phyloP scores from a whole-genome alignment of 1,140 invertebrate genomes.

The Scaptomyza montana region DNA sequence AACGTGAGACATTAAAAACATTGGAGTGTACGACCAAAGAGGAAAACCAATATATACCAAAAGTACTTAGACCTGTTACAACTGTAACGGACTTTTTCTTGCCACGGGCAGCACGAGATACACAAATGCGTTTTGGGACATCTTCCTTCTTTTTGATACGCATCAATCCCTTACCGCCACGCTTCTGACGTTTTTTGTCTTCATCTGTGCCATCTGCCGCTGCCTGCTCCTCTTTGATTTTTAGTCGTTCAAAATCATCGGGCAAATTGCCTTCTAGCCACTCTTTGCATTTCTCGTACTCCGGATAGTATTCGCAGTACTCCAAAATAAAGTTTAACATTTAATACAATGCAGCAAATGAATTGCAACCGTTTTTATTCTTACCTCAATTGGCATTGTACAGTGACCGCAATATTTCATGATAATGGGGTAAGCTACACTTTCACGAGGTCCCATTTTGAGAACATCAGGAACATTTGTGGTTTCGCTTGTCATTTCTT shows the following conservation, averaged over 20 bases:
- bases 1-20: no score
- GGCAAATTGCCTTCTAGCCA: slow-evolving; percentile 98
- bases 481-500: slow-evolving; percentile 61
- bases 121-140: slow-evolving; percentile 94
- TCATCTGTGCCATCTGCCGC: slow-evolving; percentile 89
- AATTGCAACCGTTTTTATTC: not conserved
- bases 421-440: slow-evolving; percentile 91
- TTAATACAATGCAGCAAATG: no score
- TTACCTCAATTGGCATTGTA: slow-evolving; percentile 93
- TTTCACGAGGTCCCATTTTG: slow-evolving; percentile 74
- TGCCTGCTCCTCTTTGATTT: slow-evolving; percentile 86
- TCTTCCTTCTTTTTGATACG: slow-evolving; percentile 95
- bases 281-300: slow-evolving; percentile 98
- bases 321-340: slow-evolving; percentile 74
- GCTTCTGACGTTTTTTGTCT: slow-evolving; percentile 95
- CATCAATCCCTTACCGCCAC: slow-evolving; percentile 94
- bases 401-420: slow-evolving; percentile 98
- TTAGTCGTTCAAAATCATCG: slow-evolving; percentile 94
- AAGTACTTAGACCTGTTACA: slow-evolving; percentile 93
- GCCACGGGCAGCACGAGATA: slow-evolving; percentile 96
- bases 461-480: slow-evolving; percentile 70
- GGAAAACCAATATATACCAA: slow-evolving; percentile 86
- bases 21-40: no score
- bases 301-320: slow-evolving; percentile 99
- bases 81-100: slow-evolving; percentile 99